These are phyloP conservation scores for Pheucticus melanocephalus DNA, from an alignment of 2,113 vertebrate genomes.

Conservation along the genomic window DNA sequence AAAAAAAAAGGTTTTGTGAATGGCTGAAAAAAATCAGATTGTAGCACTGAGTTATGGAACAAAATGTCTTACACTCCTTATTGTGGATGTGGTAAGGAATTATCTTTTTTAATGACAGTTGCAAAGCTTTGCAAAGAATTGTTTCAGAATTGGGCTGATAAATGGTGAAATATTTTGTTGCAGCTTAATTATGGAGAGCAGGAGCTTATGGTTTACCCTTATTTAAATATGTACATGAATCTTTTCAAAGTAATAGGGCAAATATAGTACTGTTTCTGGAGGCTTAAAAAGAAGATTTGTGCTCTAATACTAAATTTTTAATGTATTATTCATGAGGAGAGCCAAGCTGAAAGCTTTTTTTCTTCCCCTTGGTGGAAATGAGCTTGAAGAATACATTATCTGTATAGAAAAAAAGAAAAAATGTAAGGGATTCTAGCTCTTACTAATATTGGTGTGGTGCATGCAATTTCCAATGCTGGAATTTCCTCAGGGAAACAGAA, in stretches of 20 bases:
- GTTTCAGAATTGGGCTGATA: background rate
- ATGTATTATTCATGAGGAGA: conserved; percentile 47
- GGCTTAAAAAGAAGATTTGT: conserved; percentile 33
- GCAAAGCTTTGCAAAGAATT: background rate
- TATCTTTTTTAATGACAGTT: background rate
- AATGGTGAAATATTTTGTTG: background rate
- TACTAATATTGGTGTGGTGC: background rate
- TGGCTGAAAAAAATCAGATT: background rate
- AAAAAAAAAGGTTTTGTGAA: background rate
- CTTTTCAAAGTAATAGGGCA: conserved; percentile 20
- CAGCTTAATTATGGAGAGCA: background rate
- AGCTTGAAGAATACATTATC: conserved; percentile 25
- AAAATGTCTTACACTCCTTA: background rate
- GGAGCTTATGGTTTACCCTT: background rate
- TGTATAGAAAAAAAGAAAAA: background rate
- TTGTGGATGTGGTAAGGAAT: background rate
- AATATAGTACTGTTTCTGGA: conserved; percentile 16
- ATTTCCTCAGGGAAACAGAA: background rate
- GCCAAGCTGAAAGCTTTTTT: conserved; percentile 25
- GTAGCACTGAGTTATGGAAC: background rate
- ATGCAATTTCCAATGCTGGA: background rate
- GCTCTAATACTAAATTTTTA: conserved; percentile 5
- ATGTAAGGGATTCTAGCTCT: background rate
- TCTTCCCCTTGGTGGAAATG: background rate
- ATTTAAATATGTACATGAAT: background rate